Evolutionary conservation across 2,113 vertebrate genomes (phyloP).

Genomic region (Perca flavescens): DNA sequence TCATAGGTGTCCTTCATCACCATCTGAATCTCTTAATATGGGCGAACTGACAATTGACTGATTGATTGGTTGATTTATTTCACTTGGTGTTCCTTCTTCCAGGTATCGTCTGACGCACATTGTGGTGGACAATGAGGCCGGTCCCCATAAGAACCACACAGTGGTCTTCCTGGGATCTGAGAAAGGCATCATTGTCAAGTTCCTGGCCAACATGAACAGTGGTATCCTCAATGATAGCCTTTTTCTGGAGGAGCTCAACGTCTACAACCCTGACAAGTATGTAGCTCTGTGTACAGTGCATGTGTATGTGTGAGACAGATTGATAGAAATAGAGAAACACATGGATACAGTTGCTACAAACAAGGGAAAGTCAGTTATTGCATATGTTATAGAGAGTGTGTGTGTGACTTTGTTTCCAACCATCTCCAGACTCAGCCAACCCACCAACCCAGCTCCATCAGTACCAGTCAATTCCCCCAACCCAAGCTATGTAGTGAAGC

Average conservation of each 20-base stretch:
- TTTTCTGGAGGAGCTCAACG: slow-evolving; percentile 96
- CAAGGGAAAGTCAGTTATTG: slow-evolving; percentile 27
- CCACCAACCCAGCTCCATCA: slow-evolving; percentile 70
- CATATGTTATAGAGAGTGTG: slow-evolving; percentile 24
- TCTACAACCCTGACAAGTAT: slow-evolving; percentile 98
- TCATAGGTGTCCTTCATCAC: slow-evolving; percentile 18
- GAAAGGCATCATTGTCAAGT: slow-evolving; percentile 97
- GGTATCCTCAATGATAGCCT: slow-evolving; percentile 96
- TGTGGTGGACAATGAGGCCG: slow-evolving; percentile 92
- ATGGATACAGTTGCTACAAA: slow-evolving; percentile 68
- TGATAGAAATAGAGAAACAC: slow-evolving; percentile 39
- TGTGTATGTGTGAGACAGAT: slow-evolving; percentile 5
- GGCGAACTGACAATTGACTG: slow-evolving; percentile 5
- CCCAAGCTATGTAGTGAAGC: slow-evolving; percentile 60
- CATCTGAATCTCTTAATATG: slow-evolving; percentile 23
- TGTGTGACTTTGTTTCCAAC: slow-evolving; percentile 64
- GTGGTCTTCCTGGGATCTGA: slow-evolving; percentile 98
- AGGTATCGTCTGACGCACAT: slow-evolving; percentile 98
- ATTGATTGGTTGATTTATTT: slow-evolving; percentile 11
- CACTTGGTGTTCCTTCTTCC: slow-evolving; percentile 45
- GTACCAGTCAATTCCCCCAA: slow-evolving; percentile 63
- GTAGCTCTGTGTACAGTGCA: slow-evolving; percentile 62
- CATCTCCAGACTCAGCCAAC: slow-evolving; percentile 56
- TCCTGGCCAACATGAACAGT: slow-evolving; percentile 92
- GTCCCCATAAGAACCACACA: slow-evolving; percentile 92